Percentiles rank a stretch among this genome's conserved stretches.
phyloP scores from a whole-genome alignment of 2,113 vertebrate genomes.

The Phyllopteryx taeniolatus region DNA sequence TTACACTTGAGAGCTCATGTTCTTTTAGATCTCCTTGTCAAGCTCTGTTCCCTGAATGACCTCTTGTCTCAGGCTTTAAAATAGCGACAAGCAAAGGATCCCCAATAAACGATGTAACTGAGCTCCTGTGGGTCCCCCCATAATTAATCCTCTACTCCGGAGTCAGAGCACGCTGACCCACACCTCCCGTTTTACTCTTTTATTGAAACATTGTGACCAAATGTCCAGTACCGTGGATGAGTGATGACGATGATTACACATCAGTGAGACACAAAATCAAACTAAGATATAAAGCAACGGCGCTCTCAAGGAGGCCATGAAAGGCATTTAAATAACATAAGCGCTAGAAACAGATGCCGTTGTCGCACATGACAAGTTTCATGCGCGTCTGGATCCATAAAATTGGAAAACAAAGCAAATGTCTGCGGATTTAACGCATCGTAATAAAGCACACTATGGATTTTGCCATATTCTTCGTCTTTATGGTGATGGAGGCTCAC shows the following conservation, averaged over 20 bases:
- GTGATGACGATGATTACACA: conserved; percentile 15
- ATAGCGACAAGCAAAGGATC: conserved; percentile 37
- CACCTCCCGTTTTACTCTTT: conserved; percentile 37
- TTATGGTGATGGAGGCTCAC: conserved; percentile 19
- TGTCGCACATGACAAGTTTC: conserved; percentile 13
- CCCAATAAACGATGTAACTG: conserved; percentile 35
- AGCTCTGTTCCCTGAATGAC: conserved; percentile 25
- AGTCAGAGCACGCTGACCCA: conserved; percentile 52
- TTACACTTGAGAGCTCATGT: conserved; percentile 20
- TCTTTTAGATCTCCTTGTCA: conserved; percentile 28
- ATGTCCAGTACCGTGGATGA: conserved; percentile 5
- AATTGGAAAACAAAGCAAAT: conserved; percentile 27
- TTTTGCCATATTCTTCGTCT: conserved; percentile 19
- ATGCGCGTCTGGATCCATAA: conserved; percentile 22
- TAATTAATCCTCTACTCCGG: conserved; percentile 51
- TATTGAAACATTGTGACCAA: conserved; percentile 3
- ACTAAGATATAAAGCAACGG: conserved; percentile 19
- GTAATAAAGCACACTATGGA: conserved; percentile 19
- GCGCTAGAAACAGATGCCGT: conserved; percentile 18
- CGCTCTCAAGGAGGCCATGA: conserved; percentile 7
- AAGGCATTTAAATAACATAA: conserved; percentile 28
- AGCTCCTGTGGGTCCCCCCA: conserved; percentile 34
- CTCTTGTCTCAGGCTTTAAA: conserved; percentile 39
- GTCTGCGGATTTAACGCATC: conserved; percentile 10
- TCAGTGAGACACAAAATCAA: conserved; percentile 26